These are phyloP conservation scores for Poeciliopsis prolifica DNA, from an alignment of 2,113 vertebrate species.

Conservation along the genomic window DNA sequence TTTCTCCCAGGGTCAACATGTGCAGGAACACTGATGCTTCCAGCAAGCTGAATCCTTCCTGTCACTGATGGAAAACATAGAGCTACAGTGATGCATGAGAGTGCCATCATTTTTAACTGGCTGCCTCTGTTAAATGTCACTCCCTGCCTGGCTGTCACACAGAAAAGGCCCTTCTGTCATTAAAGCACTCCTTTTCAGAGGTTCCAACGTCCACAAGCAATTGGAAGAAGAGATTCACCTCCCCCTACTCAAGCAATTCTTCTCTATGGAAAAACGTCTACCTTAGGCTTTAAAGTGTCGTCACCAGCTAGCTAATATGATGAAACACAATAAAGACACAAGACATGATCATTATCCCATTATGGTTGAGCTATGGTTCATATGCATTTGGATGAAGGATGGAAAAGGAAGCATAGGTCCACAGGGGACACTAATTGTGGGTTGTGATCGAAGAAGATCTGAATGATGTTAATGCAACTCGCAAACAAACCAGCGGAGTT, in stretches of 20 bases:
- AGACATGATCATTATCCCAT: conserved; percentile 27
- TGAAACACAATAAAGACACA: conserved; percentile 44
- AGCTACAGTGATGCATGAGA: conserved; percentile 25
- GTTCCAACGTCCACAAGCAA: conserved; percentile 53
- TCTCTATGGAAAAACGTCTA: conserved; percentile 22
- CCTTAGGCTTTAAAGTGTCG: conserved; percentile 35
- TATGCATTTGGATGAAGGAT: conserved; percentile 32
- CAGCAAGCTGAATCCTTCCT: conserved; percentile 13
- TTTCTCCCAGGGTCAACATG: conserved; percentile 43
- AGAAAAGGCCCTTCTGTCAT: conserved; percentile 58
- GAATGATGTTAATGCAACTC: conserved; percentile 24
- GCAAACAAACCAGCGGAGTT: conserved; percentile 35
- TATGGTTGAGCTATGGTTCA: conserved; percentile 30
- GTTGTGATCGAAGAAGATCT: conserved; percentile 48
- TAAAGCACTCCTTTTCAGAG: conserved; percentile 52
- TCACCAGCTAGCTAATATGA: conserved; percentile 36
- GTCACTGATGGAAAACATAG: conserved; percentile 36
- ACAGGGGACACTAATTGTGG: conserved; percentile 41
- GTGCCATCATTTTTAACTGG: conserved; percentile 61
- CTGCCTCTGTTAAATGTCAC: conserved; percentile 74
- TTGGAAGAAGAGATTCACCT: conserved; percentile 40
- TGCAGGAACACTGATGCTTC: conserved; percentile 33
- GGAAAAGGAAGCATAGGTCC: conserved; percentile 35
- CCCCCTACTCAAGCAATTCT: background rate
- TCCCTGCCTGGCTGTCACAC: conserved; percentile 46